Evolutionary conservation across 2,888 invertebrate species (phyloP).

Genomic region (Thymelicus sylvestris): DNA sequence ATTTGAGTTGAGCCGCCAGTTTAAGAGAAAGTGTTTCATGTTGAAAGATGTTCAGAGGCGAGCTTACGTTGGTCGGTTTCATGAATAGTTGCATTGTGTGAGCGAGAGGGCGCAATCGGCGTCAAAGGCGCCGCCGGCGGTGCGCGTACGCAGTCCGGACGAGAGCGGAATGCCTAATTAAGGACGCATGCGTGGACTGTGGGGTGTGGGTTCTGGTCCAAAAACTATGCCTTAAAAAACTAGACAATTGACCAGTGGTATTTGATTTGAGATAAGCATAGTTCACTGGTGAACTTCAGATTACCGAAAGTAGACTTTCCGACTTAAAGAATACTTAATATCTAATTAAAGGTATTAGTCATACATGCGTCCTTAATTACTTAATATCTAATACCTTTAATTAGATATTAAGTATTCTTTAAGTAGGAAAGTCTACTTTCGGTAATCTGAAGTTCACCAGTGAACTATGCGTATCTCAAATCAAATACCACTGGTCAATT

Average conservation of each 20-base stretch:
- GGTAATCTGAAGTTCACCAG: no score
- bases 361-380: no score
- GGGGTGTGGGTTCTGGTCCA: constrained; percentile 50
- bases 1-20: constrained; percentile 51
- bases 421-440: no score
- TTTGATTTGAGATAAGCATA: no score
- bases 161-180: constrained; percentile 82
- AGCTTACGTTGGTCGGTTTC: constrained; percentile 50
- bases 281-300: no score
- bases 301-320: no score
- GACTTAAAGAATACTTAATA: no score
- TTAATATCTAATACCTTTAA: no score
- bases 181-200: constrained; percentile 81
- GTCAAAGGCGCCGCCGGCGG: constrained; percentile 78
- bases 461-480: no score
- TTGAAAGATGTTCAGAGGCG: constrained; percentile 64
- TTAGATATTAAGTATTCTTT: no score
- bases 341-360: no score
- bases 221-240: constrained; percentile 19
- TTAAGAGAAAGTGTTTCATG: constrained; percentile 67
- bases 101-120: constrained; percentile 66
- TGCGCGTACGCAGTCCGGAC: constrained; percentile 79
- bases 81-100: constrained; percentile 81
- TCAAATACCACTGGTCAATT: no score
- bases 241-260: neutral